phyloP scores from a whole-genome alignment of 35 echinoderm and acorn worm species.

The Lytechinus pictus region DNA sequence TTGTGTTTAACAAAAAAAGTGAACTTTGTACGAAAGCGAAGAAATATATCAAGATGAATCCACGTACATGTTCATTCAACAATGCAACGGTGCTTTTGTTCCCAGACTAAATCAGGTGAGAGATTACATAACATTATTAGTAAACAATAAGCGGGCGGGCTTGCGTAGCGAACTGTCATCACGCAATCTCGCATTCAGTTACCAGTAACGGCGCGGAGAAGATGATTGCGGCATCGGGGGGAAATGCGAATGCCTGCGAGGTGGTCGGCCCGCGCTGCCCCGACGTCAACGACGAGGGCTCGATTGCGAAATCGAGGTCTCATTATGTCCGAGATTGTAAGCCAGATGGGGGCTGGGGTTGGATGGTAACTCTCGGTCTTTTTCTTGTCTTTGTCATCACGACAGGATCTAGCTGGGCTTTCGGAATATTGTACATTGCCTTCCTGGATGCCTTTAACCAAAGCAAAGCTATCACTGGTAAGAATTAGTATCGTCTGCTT shows the following conservation, averaged over 20 bases:
- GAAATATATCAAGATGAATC: not conserved
- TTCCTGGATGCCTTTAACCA: slow-evolving; percentile 35
- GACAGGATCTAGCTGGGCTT: slow-evolving; percentile 52
- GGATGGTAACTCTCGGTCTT: slow-evolving; percentile 22
- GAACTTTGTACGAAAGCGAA: not conserved
- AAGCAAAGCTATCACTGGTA: slow-evolving; percentile 46
- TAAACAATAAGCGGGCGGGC: not conserved
- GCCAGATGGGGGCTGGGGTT: slow-evolving; percentile 59
- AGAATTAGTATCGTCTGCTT: not conserved
- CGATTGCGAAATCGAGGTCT: not conserved
- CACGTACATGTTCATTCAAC: too few relatives aligned
- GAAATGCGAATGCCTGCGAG: not conserved
- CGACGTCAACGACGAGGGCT: not conserved
- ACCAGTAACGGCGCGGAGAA: not conserved
- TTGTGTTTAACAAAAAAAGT: not conserved
- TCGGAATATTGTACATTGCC: slow-evolving; percentile 50
- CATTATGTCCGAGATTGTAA: not conserved
- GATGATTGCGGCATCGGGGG: not conserved
- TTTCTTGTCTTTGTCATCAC: slow-evolving; percentile 54
- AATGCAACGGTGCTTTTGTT: not conserved
- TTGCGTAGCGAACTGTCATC: not conserved
- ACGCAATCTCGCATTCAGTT: not conserved
- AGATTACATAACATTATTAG: not conserved
- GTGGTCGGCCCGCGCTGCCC: not conserved
- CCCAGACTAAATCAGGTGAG: not conserved